Conservation (phyloP, 2,888 invertebrate genomes). For the Sicus ferrugineus region DNA sequence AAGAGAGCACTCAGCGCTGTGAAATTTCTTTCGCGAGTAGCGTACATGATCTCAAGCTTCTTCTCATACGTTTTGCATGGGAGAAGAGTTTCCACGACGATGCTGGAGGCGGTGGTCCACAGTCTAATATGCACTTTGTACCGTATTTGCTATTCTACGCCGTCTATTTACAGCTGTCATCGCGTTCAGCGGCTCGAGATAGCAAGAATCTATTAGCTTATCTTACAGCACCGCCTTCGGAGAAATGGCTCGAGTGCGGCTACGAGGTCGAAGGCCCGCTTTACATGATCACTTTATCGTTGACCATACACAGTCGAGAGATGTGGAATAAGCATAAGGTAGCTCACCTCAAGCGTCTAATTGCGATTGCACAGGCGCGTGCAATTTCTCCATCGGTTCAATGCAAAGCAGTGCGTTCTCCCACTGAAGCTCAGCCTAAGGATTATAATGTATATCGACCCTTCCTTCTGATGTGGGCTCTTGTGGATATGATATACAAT, state of each 20-base stretch:
- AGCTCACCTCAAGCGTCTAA: constrained; percentile 77
- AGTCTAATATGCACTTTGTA: constrained; percentile 96
- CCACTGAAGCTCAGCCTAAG: constrained; percentile 67
- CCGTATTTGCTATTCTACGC: constrained; percentile 95
- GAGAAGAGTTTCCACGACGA: constrained; percentile 97
- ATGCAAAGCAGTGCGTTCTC: constrained; percentile 66
- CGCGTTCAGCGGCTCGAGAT: constrained; percentile 79
- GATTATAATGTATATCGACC: constrained; percentile 85
- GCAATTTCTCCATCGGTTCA: constrained; percentile 70
- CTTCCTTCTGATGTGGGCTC: constrained; percentile 83
- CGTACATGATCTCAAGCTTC: constrained; percentile 90
- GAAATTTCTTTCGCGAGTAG: constrained; percentile 66
- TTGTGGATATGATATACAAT: constrained; percentile 84
- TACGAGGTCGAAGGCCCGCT: constrained; percentile 92
- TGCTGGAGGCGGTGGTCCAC: constrained; percentile 95
- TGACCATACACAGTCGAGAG: constrained; percentile 79
- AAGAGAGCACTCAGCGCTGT: constrained; percentile 64
- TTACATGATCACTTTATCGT: constrained; percentile 84
- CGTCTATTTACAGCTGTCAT: constrained; percentile 91
- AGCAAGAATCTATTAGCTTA: constrained; percentile 78
- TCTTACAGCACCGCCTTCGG: constrained; percentile 71
- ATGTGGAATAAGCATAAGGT: constrained; percentile 80
- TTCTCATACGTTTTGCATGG: constrained; percentile 87
- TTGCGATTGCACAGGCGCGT: constrained; percentile 82
- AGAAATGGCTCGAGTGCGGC: constrained; percentile 79